phyloP scores from a whole-genome alignment of 2,797 vertebrate genomes.

The Channa striata region DNA sequence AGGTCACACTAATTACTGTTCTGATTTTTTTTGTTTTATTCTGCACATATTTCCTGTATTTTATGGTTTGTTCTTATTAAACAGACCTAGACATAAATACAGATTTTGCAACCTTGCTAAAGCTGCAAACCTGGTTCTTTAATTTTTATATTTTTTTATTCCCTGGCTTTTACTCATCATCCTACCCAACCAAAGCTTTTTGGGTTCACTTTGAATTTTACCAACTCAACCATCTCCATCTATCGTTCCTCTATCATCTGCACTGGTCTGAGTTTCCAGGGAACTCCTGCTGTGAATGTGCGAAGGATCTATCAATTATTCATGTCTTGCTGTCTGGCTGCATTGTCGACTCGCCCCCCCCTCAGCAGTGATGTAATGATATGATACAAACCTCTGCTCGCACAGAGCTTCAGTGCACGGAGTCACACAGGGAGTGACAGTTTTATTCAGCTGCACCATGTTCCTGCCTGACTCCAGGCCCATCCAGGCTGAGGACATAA shows the following conservation, averaged over 20 bases:
- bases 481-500: slow-evolving; percentile 22
- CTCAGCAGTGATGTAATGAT: slow-evolving; percentile 34
- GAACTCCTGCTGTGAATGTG: slow-evolving; percentile 29
- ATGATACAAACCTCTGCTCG: slow-evolving; percentile 4
- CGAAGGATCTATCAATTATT: slow-evolving; percentile 59
- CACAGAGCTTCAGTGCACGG: slow-evolving; percentile 9
- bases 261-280: slow-evolving; percentile 18
- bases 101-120: too few relatives aligned
- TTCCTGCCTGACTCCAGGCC: slow-evolving; percentile 38
- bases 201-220: background rate
- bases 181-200: slow-evolving; percentile 9
- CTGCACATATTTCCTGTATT: too few relatives aligned
- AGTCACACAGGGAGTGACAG: slow-evolving; percentile 41
- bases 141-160: too few relatives aligned
- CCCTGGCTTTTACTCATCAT: background rate
- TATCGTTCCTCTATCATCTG: slow-evolving; percentile 32
- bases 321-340: slow-evolving; percentile 55
- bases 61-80: too few relatives aligned
- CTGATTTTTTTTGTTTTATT: too few relatives aligned
- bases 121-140: too few relatives aligned
- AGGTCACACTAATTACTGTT: too few relatives aligned
- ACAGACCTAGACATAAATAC: too few relatives aligned
- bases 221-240: slow-evolving; percentile 21
- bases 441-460: slow-evolving; percentile 42
- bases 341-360: slow-evolving; percentile 16